These are phyloP conservation scores for Nymphalis polychloros DNA, from an alignment of 2,888 invertebrate species.

Conservation along the genomic window DNA sequence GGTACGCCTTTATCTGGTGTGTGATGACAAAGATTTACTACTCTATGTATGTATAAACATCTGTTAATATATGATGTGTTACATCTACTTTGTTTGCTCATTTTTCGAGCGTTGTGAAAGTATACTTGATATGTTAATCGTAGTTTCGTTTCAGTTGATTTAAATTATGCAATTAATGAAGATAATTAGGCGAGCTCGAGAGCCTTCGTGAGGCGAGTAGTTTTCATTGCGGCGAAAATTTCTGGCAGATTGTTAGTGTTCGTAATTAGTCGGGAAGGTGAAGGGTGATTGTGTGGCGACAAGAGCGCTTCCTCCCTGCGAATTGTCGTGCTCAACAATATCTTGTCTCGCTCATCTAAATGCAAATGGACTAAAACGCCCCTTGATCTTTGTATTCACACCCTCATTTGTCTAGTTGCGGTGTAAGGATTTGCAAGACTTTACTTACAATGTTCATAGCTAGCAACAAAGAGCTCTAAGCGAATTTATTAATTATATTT, in stretches of 20 bases:
- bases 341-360: conserved; percentile 73
- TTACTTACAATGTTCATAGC: conserved; percentile 48
- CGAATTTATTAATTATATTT: conserved; percentile 7
- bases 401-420: conserved; percentile 67
- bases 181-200: conserved; percentile 6
- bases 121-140: conserved; percentile 39
- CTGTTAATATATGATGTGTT: conserved; percentile 54
- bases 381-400: conserved; percentile 67
- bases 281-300: conserved; percentile 45
- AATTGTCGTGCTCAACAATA: conserved; percentile 52
- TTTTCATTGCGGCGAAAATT: conserved; percentile 33
- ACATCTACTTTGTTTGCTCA: conserved; percentile 56
- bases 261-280: conserved; percentile 56
- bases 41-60: conserved; percentile 39
- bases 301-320: conserved; percentile 40
- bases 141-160: conserved; percentile 11
- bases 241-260: conserved; percentile 50
- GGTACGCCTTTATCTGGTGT: conserved; percentile 57
- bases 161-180: conserved; percentile 8
- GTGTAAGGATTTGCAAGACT: conserved; percentile 49
- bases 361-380: conserved; percentile 69
- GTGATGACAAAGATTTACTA: conserved; percentile 60
- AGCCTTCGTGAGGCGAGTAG: conserved; percentile 16
- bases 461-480: not conserved
- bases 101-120: conserved; percentile 52